Evolutionary conservation across 2,888 invertebrate species (phyloP).

Genomic region (Hirtodrosophila trivittata): DNA sequence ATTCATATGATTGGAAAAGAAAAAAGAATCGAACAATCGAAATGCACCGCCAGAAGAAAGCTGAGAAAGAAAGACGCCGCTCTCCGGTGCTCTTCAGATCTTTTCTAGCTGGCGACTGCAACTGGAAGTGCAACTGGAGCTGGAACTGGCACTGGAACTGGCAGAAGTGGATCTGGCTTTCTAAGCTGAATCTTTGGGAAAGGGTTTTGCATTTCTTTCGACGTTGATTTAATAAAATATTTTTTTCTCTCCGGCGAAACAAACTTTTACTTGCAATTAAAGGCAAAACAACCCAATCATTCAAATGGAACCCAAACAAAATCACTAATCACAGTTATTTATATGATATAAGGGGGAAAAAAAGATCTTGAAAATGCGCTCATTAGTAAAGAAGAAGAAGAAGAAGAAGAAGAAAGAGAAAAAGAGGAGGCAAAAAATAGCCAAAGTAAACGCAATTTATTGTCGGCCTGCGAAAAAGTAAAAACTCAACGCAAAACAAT

Average conservation of each 20-base stretch:
- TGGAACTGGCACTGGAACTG: not conserved
- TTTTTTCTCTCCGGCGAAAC: not conserved
- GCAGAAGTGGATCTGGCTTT: slow-evolving; percentile 52
- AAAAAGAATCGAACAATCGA: slow-evolving; percentile 70
- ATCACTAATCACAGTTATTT: slow-evolving; percentile 66
- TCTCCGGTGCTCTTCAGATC: not conserved
- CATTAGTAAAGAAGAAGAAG: slow-evolving; percentile 30
- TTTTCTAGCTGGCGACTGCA: not conserved
- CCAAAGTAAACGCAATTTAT: slow-evolving; percentile 24
- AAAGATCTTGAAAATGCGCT: slow-evolving; percentile 15
- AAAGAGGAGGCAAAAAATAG: slow-evolving; percentile 24
- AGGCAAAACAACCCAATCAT: slow-evolving; percentile 25
- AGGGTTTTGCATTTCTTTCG: slow-evolving; percentile 57
- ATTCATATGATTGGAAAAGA: slow-evolving; percentile 77
- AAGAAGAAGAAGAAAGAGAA: not conserved
- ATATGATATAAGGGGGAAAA: slow-evolving; percentile 36
- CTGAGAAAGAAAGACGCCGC: slow-evolving; percentile 32
- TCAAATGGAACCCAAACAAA: not conserved
- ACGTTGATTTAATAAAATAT: slow-evolving; percentile 56
- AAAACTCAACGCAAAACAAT: slow-evolving; percentile 47
- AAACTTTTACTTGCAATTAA: slow-evolving; percentile 52
- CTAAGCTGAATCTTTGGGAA: slow-evolving; percentile 60
- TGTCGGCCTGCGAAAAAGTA: slow-evolving; percentile 26
- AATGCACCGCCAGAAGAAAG: slow-evolving; percentile 56
- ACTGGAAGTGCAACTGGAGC: not conserved